These are phyloP conservation scores for Drosophila ochracea DNA, from an alignment of 2,888 invertebrate genomes.

Conservation along the genomic window DNA sequence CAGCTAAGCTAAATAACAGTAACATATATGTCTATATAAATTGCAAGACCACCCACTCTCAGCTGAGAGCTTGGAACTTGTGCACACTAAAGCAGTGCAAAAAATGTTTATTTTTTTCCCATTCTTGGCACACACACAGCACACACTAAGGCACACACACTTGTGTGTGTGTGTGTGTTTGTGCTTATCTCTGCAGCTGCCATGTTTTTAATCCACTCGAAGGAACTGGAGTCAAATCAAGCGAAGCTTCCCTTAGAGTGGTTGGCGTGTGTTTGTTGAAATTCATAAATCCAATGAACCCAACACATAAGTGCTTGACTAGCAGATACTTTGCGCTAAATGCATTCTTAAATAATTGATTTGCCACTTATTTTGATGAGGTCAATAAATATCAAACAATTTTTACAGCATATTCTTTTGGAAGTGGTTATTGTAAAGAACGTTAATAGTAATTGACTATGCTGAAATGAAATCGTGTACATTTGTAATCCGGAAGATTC, in stretches of 20 bases:
- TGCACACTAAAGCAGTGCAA: background rate
- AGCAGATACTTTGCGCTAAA: background rate
- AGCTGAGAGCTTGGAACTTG: slow-evolving; percentile 2
- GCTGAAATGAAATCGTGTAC: no score
- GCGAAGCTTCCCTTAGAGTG: slow-evolving; percentile 14
- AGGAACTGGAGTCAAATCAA: slow-evolving; percentile 57
- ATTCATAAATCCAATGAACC: slow-evolving; percentile 40
- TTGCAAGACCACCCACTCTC: background rate
- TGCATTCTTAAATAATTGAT: background rate
- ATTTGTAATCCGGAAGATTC: no score
- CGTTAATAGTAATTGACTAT: background rate
- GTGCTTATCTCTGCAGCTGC: slow-evolving; percentile 32
- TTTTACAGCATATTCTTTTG: no score
- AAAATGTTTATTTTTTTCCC: background rate
- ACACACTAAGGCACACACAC: background rate
- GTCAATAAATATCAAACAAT: no score
- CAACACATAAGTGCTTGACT: background rate
- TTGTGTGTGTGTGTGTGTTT: background rate
- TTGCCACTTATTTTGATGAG: background rate
- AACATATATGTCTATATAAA: background rate
- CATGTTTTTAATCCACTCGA: slow-evolving; percentile 71
- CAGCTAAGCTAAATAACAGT: background rate
- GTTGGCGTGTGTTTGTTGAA: slow-evolving; percentile 13
- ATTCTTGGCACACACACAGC: background rate
- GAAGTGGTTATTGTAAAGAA: background rate